These are phyloP conservation scores for Deladenus siricidicola DNA, from an alignment of 2,888 invertebrate species.

Conservation along the genomic window DNA sequence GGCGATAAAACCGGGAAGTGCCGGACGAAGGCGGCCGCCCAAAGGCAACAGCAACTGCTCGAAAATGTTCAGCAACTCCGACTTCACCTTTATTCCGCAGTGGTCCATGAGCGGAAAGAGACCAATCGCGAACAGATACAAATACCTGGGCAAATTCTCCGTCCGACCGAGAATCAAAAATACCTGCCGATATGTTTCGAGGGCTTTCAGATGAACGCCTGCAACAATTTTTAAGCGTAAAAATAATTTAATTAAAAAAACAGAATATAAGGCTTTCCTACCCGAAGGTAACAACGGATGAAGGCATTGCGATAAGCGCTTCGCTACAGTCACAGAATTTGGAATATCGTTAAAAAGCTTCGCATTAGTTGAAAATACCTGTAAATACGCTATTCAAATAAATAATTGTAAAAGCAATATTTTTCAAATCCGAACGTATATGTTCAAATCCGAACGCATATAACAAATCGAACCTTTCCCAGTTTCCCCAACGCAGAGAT, in stretches of 20 bases:
- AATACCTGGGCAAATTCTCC: conserved; percentile 35
- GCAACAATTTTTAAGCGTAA: neutral
- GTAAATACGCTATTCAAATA: conserved; percentile 33
- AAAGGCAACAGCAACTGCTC: conserved; percentile 78
- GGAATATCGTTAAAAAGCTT: conserved; percentile 75
- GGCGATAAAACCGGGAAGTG: conserved; percentile 76
- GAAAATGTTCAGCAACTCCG: conserved; percentile 71
- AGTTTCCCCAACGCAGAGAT: conserved; percentile 80
- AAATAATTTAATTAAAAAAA: neutral
- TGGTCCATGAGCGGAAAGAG: conserved; percentile 78
- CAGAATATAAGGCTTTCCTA: conserved; percentile 4
- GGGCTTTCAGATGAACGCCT: conserved; percentile 77
- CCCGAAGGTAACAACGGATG: conserved; percentile 80
- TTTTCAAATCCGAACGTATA: neutral
- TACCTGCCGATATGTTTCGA: conserved; percentile 82
- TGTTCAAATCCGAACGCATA: neutral
- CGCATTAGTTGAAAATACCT: conserved; percentile 71
- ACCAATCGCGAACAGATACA: conserved; percentile 60
- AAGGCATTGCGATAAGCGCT: conserved; percentile 83
- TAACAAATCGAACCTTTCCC: conserved; percentile 65
- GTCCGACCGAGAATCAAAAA: conserved; percentile 75
- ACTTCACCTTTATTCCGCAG: conserved; percentile 79
- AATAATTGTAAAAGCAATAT: conserved; percentile 3
- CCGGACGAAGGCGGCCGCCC: conserved; percentile 69
- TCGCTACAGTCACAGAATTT: conserved; percentile 75